phyloP scores from a whole-genome alignment of 2,797 vertebrate species.

The Echeneis naucrates region DNA sequence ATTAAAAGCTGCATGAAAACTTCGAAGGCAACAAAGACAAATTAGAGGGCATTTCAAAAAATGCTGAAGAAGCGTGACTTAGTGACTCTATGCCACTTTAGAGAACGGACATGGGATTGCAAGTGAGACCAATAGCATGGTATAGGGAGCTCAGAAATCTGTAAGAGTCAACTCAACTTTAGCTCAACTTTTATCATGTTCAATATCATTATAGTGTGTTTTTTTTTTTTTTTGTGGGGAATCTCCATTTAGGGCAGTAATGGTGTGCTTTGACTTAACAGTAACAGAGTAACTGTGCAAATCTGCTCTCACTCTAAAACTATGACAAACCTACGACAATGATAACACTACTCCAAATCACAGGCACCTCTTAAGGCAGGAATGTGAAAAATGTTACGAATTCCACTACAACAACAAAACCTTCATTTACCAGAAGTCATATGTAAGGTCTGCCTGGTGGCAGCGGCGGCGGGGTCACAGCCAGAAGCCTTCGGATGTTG shows the following conservation, averaged over 20 bases:
- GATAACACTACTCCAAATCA: conserved; percentile 33
- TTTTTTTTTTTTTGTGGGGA: background rate
- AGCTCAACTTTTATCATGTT: background rate
- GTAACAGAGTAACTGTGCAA: conserved; percentile 20
- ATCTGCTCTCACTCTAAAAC: conserved; percentile 20
- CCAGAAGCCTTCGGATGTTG: conserved; percentile 27
- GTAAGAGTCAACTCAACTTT: background rate
- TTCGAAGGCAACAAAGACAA: background rate
- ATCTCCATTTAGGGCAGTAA: conserved; percentile 31
- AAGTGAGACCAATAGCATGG: background rate
- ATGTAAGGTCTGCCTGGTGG: conserved; percentile 16
- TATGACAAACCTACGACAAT: conserved; percentile 22
- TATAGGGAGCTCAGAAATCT: background rate
- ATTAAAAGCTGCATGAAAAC: background rate
- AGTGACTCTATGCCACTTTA: background rate
- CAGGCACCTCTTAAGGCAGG: conserved; percentile 40
- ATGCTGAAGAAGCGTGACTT: background rate
- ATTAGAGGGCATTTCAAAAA: background rate
- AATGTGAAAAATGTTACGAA: conserved; percentile 60
- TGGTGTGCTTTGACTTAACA: conserved; percentile 15
- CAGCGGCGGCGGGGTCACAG: conserved; percentile 42
- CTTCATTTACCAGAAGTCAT: conserved; percentile 71
- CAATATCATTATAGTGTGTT: background rate
- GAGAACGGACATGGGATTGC: background rate
- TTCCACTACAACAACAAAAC: conserved; percentile 44